Base-by-base conservation (phyloP, 2,797 vertebrate species). In the Helicolenus hilgendorfi region DNA sequence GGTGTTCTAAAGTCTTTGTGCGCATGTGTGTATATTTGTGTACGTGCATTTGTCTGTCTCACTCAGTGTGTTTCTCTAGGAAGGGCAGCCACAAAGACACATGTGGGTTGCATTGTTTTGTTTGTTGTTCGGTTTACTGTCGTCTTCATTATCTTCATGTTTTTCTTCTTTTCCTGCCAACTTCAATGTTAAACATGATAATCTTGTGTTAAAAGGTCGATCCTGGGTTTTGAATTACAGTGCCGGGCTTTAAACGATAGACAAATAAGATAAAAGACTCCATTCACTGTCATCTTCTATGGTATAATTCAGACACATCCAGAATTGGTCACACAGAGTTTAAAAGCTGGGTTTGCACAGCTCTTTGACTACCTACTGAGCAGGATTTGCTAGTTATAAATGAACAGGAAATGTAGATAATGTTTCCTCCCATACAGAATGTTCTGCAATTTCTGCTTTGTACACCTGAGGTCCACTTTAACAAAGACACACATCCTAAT, bases 1-100 rank as follows among this genome's bases (percentile, higher is more conserved):
- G 62, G 69, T 92, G 72, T 81, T 75, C 55, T 72, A 5, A 76
- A 80, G 55, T 81, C 41, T 77, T 1, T 64, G 36, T 74, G 76
- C 13, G 11, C 13, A 6, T 77, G 33, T 76, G 38, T 72, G 72
- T 72, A 4, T 38, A 36, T 64, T 45, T 64, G 69, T 64, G 24
- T 33, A n/a, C 33, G 5, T 72, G 65, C 53, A 77, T 78, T 69
- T 77, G 38, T 56, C 77, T 24, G 22, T 71, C 20, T 72, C 15
- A 59, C 13, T 85, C 79, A 14, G 22, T 64, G 36, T 69, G 38
- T 72, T 81, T 38, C 5, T 18, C 5, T 14, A 38, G 8, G 4
- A 68, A 58, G 24, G 6, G 29, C 3, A 73, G 15, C 26, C 58
- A 65, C 18, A 73, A 55, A 41, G 45, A 82, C 36, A 72, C 22